These are phyloP conservation scores for Amiota minor DNA, from an alignment of 2,888 invertebrate genomes.

Conservation along the genomic window DNA sequence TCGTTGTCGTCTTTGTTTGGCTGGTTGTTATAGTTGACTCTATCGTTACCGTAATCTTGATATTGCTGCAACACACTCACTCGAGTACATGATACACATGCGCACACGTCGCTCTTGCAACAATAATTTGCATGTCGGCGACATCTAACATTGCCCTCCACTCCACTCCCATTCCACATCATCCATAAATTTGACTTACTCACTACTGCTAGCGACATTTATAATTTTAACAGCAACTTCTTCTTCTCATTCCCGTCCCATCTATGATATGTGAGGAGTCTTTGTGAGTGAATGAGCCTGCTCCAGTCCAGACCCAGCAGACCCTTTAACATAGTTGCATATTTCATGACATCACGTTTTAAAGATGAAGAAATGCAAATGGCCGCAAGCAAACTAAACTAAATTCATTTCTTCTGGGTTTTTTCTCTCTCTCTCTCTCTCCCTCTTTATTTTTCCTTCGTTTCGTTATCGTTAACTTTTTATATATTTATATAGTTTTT, in stretches of 20 bases:
- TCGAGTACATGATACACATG: not conserved
- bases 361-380: slow-evolving; percentile 19
- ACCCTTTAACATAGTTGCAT: slow-evolving; percentile 43
- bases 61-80: not conserved
- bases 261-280: not conserved
- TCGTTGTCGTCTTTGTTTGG: slow-evolving; percentile 6
- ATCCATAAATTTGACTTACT: too few species aligned
- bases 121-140: slow-evolving; percentile 46
- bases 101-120: slow-evolving; percentile 25
- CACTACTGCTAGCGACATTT: slow-evolving; percentile 14
- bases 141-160: slow-evolving; percentile 34
- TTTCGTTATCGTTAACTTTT: slow-evolving; percentile 36
- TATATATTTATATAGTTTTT: slow-evolving; percentile 33
- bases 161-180: not conserved
- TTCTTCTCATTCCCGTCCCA: not conserved
- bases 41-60: slow-evolving; percentile 33
- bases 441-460: slow-evolving; percentile 23
- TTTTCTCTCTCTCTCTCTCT: slow-evolving; percentile 13
- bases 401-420: slow-evolving; percentile 13
- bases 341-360: slow-evolving; percentile 63
- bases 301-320: slow-evolving; percentile 50
- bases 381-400: slow-evolving; percentile 23
- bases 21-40: not conserved
- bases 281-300: slow-evolving; percentile 25
- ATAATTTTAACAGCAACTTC: slow-evolving; percentile 26